Conservation (phyloP, 2,797 vertebrate genomes). For the Pseudotriccus pelzelni region DNA sequence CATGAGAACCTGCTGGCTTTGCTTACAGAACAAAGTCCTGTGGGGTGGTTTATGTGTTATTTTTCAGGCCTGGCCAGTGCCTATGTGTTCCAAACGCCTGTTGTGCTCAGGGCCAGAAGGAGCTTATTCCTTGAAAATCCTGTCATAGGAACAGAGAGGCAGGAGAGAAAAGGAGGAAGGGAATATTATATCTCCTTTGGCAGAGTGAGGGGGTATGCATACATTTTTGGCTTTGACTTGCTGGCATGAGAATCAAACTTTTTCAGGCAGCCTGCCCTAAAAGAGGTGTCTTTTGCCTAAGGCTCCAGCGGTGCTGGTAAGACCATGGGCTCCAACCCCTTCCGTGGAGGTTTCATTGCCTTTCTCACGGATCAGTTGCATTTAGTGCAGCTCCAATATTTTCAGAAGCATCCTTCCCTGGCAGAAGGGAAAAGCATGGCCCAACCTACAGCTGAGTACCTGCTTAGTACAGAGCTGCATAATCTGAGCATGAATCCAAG, state of each 20-base stretch:
- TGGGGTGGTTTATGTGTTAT: background rate
- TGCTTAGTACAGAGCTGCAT: background rate
- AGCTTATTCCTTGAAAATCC: background rate
- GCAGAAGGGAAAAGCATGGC: background rate
- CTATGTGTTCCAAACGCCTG: background rate
- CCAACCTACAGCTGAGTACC: background rate
- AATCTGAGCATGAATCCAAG: background rate
- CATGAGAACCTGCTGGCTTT: background rate
- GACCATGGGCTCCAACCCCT: fast-evolving
- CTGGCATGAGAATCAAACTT: background rate
- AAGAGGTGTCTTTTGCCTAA: background rate
- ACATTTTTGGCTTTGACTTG: background rate
- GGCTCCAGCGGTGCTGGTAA: background rate
- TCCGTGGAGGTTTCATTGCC: background rate
- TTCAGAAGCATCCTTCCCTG: background rate
- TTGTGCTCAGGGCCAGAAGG: background rate
- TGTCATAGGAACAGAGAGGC: background rate
- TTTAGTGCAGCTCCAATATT: background rate
- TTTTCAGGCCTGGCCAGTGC: background rate
- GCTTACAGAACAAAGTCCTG: background rate
- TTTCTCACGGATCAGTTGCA: background rate
- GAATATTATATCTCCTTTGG: background rate
- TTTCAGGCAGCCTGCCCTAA: background rate
- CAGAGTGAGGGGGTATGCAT: background rate
- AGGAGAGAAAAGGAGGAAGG: background rate